Percentiles rank a stretch among this genome's conserved stretches.
Conservation (phyloP, 1,140 invertebrate species). For the Microplitis mediator region DNA sequence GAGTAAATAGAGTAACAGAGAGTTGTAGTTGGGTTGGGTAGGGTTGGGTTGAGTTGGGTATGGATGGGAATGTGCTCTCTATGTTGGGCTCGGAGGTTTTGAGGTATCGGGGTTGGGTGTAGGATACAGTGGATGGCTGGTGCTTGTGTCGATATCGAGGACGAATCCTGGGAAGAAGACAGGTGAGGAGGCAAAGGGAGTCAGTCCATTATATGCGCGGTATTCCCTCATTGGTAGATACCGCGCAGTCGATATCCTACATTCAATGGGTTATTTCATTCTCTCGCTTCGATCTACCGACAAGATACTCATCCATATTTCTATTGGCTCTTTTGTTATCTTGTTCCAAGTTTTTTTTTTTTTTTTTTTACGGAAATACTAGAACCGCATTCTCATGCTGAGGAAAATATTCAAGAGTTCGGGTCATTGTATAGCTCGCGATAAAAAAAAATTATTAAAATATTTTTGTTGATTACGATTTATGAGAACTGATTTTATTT, state of each 20-base stretch:
- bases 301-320: not conserved
- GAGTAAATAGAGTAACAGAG: not conserved
- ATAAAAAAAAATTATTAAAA: too few species aligned
- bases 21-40: too few species aligned
- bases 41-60: too few species aligned
- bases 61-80: too few species aligned
- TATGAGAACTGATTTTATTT: too few species aligned
- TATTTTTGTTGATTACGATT: too few species aligned
- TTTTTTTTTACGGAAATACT: too few species aligned
- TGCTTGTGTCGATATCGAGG: not conserved
- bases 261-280: not conserved
- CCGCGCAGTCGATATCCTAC: slow-evolving; percentile 3
- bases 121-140: not conserved
- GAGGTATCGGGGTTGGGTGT: not conserved
- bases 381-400: too few species aligned
- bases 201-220: not conserved
- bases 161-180: slow-evolving; percentile 1
- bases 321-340: not conserved
- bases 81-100: too few species aligned
- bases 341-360: too few species aligned
- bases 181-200: not conserved
- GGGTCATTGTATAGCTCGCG: too few species aligned
- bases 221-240: not conserved
- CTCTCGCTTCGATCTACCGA: not conserved
- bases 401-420: too few species aligned